Evolutionary conservation across 2,113 vertebrate species (phyloP).

Genomic region (Onychostoma macrolepis): DNA sequence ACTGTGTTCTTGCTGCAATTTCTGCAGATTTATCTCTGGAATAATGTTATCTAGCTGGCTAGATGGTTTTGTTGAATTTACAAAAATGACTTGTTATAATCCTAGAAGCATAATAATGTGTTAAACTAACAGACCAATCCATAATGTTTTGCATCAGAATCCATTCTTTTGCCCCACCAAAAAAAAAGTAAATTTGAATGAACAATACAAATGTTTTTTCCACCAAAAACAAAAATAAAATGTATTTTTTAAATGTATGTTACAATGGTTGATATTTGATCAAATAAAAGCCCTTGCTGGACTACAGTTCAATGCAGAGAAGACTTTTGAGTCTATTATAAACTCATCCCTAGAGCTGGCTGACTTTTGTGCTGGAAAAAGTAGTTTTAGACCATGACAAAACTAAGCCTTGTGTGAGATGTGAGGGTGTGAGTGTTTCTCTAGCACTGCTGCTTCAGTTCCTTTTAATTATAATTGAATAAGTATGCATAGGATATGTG

Average conservation of each 20-base stretch:
- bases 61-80: not conserved
- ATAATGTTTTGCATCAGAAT: not conserved
- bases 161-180: not conserved
- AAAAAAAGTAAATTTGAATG: not conserved
- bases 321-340: constrained; percentile 37
- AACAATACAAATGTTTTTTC: too few relatives aligned
- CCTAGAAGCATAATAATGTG: not conserved
- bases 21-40: not conserved
- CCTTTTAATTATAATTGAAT: constrained; percentile 62
- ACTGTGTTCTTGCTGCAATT: not conserved
- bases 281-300: not conserved
- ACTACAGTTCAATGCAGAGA: constrained; percentile 50
- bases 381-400: not conserved
- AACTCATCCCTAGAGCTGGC: constrained; percentile 20
- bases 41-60: not conserved
- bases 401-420: constrained; percentile 46
- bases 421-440: constrained; percentile 44
- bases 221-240: too few relatives aligned
- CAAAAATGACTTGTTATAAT: not conserved
- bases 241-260: too few relatives aligned
- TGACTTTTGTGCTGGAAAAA: constrained; percentile 1
- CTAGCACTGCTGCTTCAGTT: constrained; percentile 9
- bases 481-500: constrained; percentile 66
- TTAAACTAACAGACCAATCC: not conserved
- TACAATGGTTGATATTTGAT: too few relatives aligned